These are phyloP conservation scores for Melieria crassipennis DNA, from an alignment of 2,888 invertebrate species.

Conservation along the genomic window DNA sequence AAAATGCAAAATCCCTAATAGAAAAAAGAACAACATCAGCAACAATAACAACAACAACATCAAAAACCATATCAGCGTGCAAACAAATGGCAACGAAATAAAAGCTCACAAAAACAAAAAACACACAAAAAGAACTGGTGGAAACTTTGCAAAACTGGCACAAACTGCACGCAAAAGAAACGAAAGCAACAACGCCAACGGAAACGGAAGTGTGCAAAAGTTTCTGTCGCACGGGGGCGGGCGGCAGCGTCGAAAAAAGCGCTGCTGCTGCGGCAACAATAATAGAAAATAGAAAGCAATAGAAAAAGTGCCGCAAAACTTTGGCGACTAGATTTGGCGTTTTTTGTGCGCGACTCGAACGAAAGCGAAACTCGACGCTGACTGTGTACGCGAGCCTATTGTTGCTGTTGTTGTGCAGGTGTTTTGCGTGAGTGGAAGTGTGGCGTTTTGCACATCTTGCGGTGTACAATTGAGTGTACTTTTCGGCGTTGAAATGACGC, in stretches of 20 bases:
- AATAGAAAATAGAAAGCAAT: constrained; percentile 5
- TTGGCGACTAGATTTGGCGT: background rate
- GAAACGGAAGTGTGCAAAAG: constrained; percentile 49
- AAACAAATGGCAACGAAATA: constrained; percentile 26
- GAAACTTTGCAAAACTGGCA: constrained; percentile 37
- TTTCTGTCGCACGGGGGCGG: constrained; percentile 9
- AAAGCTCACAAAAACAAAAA: constrained; percentile 16
- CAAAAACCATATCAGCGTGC: constrained; percentile 15
- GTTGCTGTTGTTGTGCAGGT: background rate
- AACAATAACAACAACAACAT: constrained; percentile 24
- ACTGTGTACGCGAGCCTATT: background rate
- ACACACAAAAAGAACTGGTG: constrained; percentile 12
- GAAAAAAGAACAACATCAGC: constrained; percentile 15
- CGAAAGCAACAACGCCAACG: constrained; percentile 34
- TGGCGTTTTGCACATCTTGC: background rate
- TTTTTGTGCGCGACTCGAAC: background rate
- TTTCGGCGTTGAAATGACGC: too few relatives aligned
- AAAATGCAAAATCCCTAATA: constrained; percentile 2
- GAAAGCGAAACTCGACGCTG: background rate
- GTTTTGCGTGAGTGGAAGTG: background rate
- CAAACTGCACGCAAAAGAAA: constrained; percentile 34
- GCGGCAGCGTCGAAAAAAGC: too few relatives aligned
- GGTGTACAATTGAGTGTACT: too few relatives aligned
- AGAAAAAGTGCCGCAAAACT: background rate
- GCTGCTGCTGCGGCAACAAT: too few relatives aligned